phyloP scores from a whole-genome alignment of 2,797 vertebrate genomes.

The Periophthalmus magnuspinnatus region DNA sequence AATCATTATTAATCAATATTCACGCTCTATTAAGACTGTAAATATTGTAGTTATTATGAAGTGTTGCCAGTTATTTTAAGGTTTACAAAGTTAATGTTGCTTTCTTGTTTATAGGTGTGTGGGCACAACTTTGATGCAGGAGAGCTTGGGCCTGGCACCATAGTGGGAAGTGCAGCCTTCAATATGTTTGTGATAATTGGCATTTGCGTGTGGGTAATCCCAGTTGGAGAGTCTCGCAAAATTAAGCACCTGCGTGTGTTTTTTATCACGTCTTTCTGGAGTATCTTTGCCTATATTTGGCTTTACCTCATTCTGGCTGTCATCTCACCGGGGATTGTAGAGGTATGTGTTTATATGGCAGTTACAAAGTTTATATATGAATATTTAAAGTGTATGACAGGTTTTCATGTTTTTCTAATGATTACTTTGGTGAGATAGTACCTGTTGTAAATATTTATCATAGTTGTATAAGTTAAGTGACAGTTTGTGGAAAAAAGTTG shows the following conservation, averaged over 20 bases:
- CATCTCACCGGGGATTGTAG: conserved; percentile 88
- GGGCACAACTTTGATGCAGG: conserved; percentile 91
- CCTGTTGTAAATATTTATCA: too few relatives aligned
- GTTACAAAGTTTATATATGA: neutral
- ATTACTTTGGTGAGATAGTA: too few relatives aligned
- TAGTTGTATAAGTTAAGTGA: too few relatives aligned
- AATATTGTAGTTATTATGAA: too few relatives aligned
- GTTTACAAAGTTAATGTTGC: neutral
- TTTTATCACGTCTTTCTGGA: conserved; percentile 92
- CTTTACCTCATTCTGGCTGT: conserved; percentile 92
- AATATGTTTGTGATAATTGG: conserved; percentile 97
- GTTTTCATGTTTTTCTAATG: too few relatives aligned
- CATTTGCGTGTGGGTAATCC: conserved; percentile 88
- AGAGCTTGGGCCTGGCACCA: conserved; percentile 89
- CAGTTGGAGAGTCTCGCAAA: conserved; percentile 84
- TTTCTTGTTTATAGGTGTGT: conserved; percentile 72
- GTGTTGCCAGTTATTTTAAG: neutral
- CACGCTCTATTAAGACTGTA: too few relatives aligned
- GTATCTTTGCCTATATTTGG: conserved; percentile 96
- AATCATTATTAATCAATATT: too few relatives aligned
- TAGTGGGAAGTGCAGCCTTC: conserved; percentile 95
- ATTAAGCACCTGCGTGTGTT: conserved; percentile 94
- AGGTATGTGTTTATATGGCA: conserved; percentile 54
- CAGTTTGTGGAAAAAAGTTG: too few relatives aligned
- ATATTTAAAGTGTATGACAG: neutral